Evolutionary conservation across 1,140 invertebrate species (phyloP), one percentile per base, ranked within the genome.

Genomic region (Zelostemma sp.): DNA sequence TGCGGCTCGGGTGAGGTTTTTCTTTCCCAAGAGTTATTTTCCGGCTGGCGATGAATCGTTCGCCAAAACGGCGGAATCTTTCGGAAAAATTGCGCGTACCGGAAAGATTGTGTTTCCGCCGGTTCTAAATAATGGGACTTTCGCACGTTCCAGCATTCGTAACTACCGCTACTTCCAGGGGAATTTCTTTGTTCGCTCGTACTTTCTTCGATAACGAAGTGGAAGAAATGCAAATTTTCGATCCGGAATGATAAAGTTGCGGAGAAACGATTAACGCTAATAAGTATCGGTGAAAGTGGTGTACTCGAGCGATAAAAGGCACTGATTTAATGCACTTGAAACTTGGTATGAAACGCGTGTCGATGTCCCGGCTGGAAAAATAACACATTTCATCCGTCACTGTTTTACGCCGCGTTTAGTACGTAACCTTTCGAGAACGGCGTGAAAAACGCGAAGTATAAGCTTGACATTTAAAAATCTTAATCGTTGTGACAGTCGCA

Each of bases 381-480:
- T 6, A 11, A 2, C 33, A 9, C 33, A n/a, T 35, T 31, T 51
- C 0, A n/a, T n/a, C n/a, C n/a, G n/a, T n/a, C n/a, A n/a, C n/a
- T n/a, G n/a, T n/a, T n/a, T 16, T 19, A 50, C 43, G 38, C 21
- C 11, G 53, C 61, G 54, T 61, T 65, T 57, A 53, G 47, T 61
- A 6, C 33, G 38, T 72, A 72, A 72, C 69, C 69, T 72, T 72
- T 35, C 18, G 60, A 43, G 43, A 65, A 35, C 67, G 69, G 69
- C 67, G 69, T 65, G 69, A 72, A 67, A 46, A 67, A 72, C 59
- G 60, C 59, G 40, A 53, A 35, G 41, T 51, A 33, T 55, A 56
- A 60, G 56, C 21, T 12, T 72, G 69, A 72, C 69, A 72, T 72
- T 72, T 72, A 63, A 72, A 72, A 72, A 67, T 60, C 45, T 38